Evolutionary conservation across 2,797 vertebrate genomes (phyloP).

Genomic region (Hoplostethus atlanticus): DNA sequence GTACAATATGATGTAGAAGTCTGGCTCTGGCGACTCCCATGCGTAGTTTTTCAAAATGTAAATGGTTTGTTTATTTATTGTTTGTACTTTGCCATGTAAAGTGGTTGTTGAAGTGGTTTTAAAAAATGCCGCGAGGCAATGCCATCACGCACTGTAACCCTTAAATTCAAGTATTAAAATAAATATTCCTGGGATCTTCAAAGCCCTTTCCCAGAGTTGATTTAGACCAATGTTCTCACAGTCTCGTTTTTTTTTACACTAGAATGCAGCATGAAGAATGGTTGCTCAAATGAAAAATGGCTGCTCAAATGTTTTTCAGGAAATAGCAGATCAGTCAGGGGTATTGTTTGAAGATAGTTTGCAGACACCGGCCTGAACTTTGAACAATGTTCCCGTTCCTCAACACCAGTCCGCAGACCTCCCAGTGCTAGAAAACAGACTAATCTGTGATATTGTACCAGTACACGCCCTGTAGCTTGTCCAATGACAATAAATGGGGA

Average conservation of each 20-base stretch:
- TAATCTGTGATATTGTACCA: not conserved
- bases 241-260: not conserved
- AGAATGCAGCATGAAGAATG: not conserved
- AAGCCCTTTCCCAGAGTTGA: not conserved
- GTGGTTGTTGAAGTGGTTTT: conserved; percentile 7
- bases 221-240: not conserved
- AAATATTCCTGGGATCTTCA: conserved; percentile 32
- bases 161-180: conserved; percentile 40
- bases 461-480: not conserved
- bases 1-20: not conserved
- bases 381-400: not conserved
- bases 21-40: not conserved
- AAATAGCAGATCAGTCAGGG: not conserved
- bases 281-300: not conserved
- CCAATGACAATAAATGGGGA: not conserved
- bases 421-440: not conserved
- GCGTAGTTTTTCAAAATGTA: no score
- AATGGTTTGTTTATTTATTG: conserved; percentile 71
- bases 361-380: not conserved
- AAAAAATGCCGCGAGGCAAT: not conserved
- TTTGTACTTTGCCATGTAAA: conserved; percentile 26
- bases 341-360: conserved; percentile 19
- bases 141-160: conserved; percentile 22
- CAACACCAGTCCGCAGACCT: not conserved
- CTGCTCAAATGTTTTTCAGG: not conserved